Base-by-base conservation (phyloP, 1,140 invertebrate genomes). In the Teleopsis dalmanni region DNA sequence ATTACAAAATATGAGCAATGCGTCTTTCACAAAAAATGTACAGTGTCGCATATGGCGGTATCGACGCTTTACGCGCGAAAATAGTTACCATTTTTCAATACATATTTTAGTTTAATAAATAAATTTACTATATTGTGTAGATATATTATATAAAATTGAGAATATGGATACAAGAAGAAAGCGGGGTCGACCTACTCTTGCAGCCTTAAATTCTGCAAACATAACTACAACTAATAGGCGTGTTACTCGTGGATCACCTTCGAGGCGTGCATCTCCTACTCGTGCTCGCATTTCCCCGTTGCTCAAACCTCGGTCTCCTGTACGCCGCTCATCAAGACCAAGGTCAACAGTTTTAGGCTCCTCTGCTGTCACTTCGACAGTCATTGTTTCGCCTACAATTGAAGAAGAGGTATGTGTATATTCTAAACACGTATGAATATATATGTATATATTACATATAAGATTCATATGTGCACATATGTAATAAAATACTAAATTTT, bases 271-370 rank as follows among this genome's bases (percentile, higher is more conserved):
- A 4, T 62, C 64, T 2, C 62, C 62, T 14, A 45, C 58, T 1
- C 53, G 58, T 44, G 56, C 42, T 40, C 47, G 59, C 50, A 40
- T 9, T 16, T 48, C 48, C 18, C 4, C 34, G n/a, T 31, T 35
- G 62, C 64, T 61, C 5, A 29, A 31, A 4, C 60, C 64, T 2
- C 62, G 60, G 13, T 45, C 58, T 1, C 53, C 57, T 44, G 56
- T 35, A 6, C 55, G 64, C 0, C 64, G 64, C 41, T 64, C 64
- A 33, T 67, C 64, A 18, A 47, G 64, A 14, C 61, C 64, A 4
- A 56, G 61, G 10, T 59, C 58, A 9, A 54, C 59, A 3, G 29
- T 49, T 6, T 3, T 48, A 4, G 57, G 50, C 0, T 43, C 50
- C 3, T n/a, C 57, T n/a, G n/a, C n/a, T n/a, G n/a, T n/a, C n/a